Percentiles rank a stretch among this genome's conserved stretches.
phyloP scores from a whole-genome alignment of 2,113 vertebrate genomes.

The Motacilla alba region DNA sequence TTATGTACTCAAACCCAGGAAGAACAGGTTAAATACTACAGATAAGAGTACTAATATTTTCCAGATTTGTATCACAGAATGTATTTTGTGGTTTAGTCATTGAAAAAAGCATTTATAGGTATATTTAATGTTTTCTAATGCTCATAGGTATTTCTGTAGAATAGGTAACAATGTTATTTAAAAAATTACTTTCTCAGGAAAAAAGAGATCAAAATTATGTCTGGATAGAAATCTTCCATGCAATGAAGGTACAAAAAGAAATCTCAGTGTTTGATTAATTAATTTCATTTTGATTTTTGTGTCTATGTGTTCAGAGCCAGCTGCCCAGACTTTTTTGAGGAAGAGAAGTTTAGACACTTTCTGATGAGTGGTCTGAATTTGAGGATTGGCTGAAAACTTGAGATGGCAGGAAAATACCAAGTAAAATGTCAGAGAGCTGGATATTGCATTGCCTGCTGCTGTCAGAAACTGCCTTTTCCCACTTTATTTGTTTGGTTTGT shows the following conservation, averaged over 20 bases:
- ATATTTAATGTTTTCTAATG: not conserved
- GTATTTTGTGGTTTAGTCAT: not conserved
- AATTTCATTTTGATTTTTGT: not conserved
- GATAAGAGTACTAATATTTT: not conserved
- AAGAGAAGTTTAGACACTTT: slow-evolving; percentile 74
- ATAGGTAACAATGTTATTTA: not conserved
- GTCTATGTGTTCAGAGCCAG: slow-evolving; percentile 55
- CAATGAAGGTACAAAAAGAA: not conserved
- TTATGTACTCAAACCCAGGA: not conserved
- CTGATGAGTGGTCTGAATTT: slow-evolving; percentile 74
- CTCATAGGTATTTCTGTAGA: not conserved
- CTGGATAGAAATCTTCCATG: not conserved
- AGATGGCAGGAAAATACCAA: slow-evolving; percentile 74
- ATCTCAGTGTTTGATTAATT: not conserved
- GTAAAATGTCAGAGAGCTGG: slow-evolving; percentile 20
- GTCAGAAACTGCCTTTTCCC: not conserved
- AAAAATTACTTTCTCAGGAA: not conserved
- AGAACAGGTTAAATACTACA: not conserved
- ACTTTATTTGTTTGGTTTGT: not conserved
- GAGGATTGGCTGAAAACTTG: slow-evolving; percentile 76
- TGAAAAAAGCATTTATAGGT: not conserved
- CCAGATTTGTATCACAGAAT: not conserved
- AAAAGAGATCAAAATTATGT: not conserved
- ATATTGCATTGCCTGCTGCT: not conserved
- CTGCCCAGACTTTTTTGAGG: slow-evolving; percentile 77